Evolutionary conservation across 2,888 invertebrate species (phyloP), one percentile per base, ranked within the genome.

Genomic region (Cryptocephalus primarius): DNA sequence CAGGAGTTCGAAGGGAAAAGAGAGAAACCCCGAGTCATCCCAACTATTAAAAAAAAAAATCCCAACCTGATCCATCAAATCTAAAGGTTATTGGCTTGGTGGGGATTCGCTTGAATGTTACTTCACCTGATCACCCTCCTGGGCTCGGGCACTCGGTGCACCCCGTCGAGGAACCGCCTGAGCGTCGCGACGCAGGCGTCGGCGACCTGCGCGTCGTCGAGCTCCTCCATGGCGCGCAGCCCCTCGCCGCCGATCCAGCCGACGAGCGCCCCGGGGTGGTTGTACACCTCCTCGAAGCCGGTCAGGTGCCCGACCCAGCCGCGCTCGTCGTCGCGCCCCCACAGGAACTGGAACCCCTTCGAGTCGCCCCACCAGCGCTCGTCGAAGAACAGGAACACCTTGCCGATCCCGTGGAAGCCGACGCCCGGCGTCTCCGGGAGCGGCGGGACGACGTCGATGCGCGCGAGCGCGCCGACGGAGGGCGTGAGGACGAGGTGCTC

Each of bases 201-300:
- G 4, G 72, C 73, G 40, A 82, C 65, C 48, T 72, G 66, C n/a
- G 73, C 61, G 51, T 76, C 75, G 31, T 63, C 61, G 9, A 79
- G 55, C 22, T 58, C 65, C 65, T 82, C 82, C 63, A 82, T 72
- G 43, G 71, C 62, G 34, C 69, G 63, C 8, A 83, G 80, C 32
- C 79, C 82, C 46, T 70, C 64, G 0, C 82, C 79, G 10, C 80
- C 79, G 8, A 85, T 72, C 83, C 83, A 84, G 0, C 77, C 82
- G 8, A 83, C 60, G 32, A 85, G 65, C 32, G 79, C 73, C 50
- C 72, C 72, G 1, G 72, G 67, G 31, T 69, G 66, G 44, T 73
- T 71, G 36, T 73, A 66, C 9, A 79, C 60, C 34, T 79, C 71
- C 60, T 84, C 83, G 65, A 85, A 83, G 2, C 83, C 83, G 11